Evolutionary conservation across 2,888 invertebrate species (phyloP), one percentile per base, ranked within the genome.

Genomic region (Cremastinae sp.): DNA sequence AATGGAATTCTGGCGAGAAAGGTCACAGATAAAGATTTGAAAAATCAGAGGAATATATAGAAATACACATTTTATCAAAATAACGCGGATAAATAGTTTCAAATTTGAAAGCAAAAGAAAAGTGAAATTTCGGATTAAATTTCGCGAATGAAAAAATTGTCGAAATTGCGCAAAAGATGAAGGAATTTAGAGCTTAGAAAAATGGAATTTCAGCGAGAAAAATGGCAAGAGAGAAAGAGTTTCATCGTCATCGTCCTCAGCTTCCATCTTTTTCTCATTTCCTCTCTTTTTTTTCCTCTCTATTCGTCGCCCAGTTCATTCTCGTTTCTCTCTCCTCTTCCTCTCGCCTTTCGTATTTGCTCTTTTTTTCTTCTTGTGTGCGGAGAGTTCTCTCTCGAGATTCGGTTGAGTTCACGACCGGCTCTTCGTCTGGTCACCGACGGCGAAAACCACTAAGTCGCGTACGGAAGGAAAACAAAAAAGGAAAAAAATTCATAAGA

Each of bases 281-380:
- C 10, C 18, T 47, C 53, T 49, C 10, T 22, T 8, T 72, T 55
- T 73, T 64, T 35, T 49, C 70, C 58, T 43, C 61, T 51, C 73
- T 75, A 53, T 41, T 12, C 7, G 35, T 39, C 35, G 22, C 18
- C 16, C 39, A 10, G 47, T 35, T 35, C 10, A 0, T 22, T 16
- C 9, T 12, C 37, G 45, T 51, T 58, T 74, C 58, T 74, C 61
- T 39, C 58, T 74, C 59, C 39, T 53, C 51, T 68, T 51, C 56
- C 28, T 22, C 49, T 1, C 10, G 37, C 43, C 9, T 35, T 28
- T 28, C 43, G 37, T 5, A 16, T 47, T 20, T 47, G 37, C 55
- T 53, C 53, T 53, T 59, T 43, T 71, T 71, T 55, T 18, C 22
- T 53, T 37, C 28, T 64, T 39, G 45, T 70, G 74, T 10, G 16